Evolutionary conservation across 2,888 invertebrate species (phyloP), one percentile per base, ranked within the genome.

Genomic region (Synanthedon andrenaeformis): DNA sequence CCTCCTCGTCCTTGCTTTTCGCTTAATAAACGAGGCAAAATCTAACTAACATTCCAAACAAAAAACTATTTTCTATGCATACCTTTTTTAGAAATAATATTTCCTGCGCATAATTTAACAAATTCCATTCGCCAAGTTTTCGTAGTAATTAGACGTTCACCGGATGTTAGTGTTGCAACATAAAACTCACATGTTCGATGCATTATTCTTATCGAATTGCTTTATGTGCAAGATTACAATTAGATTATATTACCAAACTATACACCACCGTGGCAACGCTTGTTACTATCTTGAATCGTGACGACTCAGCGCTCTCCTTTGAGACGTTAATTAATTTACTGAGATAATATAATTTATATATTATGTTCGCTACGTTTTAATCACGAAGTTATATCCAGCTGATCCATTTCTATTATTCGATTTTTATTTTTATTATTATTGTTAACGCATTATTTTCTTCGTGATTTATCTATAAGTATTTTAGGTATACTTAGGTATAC

Each of bases 271-370:
- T n/a, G 45, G 14, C 14, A 13, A 45, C 8, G 45, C n/a, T n/a
- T 45, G n/a, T n/a, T 45, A 45, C 13, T 45, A 45, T 56, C 55
- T 49, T 51, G 53, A 59, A 62, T 70, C 70, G 67, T 69, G 70
- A 66, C 61, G 62, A 53, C 45, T 53, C 53, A 56, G 50, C n/a
- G 14, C 45, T n/a, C 45, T n/a, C n/a, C 3, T 45, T 45, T 45
- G 45, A 45, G 11, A 45, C 45, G 14, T 3, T 14, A 45, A 13
- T 45, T 45, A 45, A 14, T 45, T 45, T 13, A 45, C 45, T 45
- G 14, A 13, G 14, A n/a, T 45, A 45, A 45, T 45, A 45, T 45
- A 13, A 45, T 35, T 35, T 35, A 35, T 35, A 35, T 35, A 10
- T 35, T 35, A 35, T 35, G 35, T 35, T 35, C 10, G 35, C 35